Evolutionary conservation across 2,113 vertebrate genomes (phyloP).

Genomic region (Porphyrio hochstetteri): DNA sequence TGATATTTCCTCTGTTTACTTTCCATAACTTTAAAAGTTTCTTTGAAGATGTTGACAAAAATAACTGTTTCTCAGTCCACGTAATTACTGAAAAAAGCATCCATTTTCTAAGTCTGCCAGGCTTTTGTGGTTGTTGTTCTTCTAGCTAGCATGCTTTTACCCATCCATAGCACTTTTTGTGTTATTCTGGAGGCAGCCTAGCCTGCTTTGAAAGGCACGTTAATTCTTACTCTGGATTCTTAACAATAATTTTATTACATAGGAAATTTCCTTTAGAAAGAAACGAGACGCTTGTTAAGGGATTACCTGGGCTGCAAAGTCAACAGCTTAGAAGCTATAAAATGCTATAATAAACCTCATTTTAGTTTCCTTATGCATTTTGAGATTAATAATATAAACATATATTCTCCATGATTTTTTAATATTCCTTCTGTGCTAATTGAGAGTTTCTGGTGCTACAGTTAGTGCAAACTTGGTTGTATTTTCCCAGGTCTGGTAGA

Average conservation of each 20-base stretch:
- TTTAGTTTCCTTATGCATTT: background rate
- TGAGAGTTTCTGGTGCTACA: background rate
- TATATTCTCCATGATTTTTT: background rate
- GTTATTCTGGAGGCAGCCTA: background rate
- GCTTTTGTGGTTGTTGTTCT: background rate
- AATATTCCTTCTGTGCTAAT: background rate
- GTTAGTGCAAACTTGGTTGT: background rate
- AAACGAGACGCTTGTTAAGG: background rate
- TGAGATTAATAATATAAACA: background rate
- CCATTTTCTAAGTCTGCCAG: background rate
- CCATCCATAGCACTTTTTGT: background rate
- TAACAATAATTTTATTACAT: background rate
- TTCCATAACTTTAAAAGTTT: background rate
- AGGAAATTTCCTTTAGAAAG: background rate
- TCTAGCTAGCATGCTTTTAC: background rate
- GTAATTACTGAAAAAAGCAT: background rate
- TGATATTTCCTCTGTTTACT: background rate
- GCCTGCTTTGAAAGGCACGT: background rate
- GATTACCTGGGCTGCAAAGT: background rate
- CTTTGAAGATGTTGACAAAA: constrained; percentile 11
- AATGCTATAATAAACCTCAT: background rate
- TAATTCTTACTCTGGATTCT: background rate
- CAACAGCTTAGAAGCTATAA: background rate
- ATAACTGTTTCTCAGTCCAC: background rate
- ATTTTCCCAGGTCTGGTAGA: background rate